Evolutionary conservation across 2,888 invertebrate genomes (phyloP), one percentile per base, ranked within the genome.

Genomic region (Eustalomyia histrio): DNA sequence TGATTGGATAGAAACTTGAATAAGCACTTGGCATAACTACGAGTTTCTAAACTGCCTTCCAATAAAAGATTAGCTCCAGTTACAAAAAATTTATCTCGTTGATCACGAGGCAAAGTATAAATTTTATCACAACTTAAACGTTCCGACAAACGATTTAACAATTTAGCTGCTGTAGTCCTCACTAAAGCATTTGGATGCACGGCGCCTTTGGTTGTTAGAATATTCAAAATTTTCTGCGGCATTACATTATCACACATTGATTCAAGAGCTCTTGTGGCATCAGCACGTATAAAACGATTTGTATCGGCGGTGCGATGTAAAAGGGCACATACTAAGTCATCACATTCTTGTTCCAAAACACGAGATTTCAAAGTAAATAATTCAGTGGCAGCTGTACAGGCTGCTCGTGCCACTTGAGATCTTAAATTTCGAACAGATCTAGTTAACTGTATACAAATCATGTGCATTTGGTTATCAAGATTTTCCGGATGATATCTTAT

Each of bases 231-330:
- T 84, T 95, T 94, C 7, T 92, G 91, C 7, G 95, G 93, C 33
- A 94, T 93, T 17, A 96, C 92, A 79, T 95, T 93, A 75, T 96
- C 94, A 76, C 97, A 94, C 93, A 99, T 95, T 14, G 93, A 92
- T 85, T 95, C 95, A 53, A 99, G 90, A 0, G 98, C 96, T 10
- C 93, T 92, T 0, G 86, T 86, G 3, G 97, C 96, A 90, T 99
- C 99, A 43, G 95, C 95, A 21, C 98, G 93, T 65, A 99, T 93
- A 89, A 99, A 98, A 85, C 95, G 94, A 91, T 98, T 98, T 8
- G 97, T 98, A 87, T 99, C 99, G 0, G 97, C 97, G 64, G 97
- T 95, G 80, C 98, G 94, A 84, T 96, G 95, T 35, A 99, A 92
- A 75, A 99, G 91, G 10, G 96, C 94, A 21, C 93, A 93, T 0